Percentiles rank a stretch among this genome's conserved stretches.
Conservation (phyloP, 2,888 invertebrate species). For the Desoria tigrina region DNA sequence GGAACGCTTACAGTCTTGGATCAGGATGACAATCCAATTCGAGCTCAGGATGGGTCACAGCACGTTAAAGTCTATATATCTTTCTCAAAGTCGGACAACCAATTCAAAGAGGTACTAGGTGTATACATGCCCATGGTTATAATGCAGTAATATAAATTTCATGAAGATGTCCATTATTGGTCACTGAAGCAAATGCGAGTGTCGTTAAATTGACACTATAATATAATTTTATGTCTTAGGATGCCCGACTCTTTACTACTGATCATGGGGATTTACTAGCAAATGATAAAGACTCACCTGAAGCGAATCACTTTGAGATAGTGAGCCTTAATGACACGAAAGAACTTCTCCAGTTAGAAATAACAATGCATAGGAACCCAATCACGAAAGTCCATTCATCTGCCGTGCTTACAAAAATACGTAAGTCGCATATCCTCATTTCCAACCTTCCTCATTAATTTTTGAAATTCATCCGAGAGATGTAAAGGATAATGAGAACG, state of each 20-base stretch:
- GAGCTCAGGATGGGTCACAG: conserved; percentile 22
- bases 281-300: conserved; percentile 40
- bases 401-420: conserved; percentile 32
- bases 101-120: not conserved
- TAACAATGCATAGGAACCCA: conserved; percentile 5
- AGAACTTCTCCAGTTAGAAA: conserved; percentile 33
- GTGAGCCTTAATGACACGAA: conserved; percentile 47
- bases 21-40: conserved; percentile 48
- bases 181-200: too few species aligned
- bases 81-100: not conserved
- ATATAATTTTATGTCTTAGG: conserved; percentile 14
- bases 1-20: conserved; percentile 44
- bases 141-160: too few species aligned
- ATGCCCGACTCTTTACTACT: conserved; percentile 19
- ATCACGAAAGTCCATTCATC: conserved; percentile 22
- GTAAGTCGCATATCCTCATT: too few species aligned
- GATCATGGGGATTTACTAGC: conserved; percentile 33
- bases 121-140: conserved; percentile 4
- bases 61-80: conserved; percentile 24
- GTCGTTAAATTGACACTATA: too few species aligned
- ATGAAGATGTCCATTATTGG: not conserved
- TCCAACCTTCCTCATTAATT: not conserved
- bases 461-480: not conserved
- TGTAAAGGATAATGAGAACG: too few species aligned
- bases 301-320: conserved; percentile 40